phyloP scores from a whole-genome alignment of 2,113 vertebrate species.

The Burhinus oedicnemus region DNA sequence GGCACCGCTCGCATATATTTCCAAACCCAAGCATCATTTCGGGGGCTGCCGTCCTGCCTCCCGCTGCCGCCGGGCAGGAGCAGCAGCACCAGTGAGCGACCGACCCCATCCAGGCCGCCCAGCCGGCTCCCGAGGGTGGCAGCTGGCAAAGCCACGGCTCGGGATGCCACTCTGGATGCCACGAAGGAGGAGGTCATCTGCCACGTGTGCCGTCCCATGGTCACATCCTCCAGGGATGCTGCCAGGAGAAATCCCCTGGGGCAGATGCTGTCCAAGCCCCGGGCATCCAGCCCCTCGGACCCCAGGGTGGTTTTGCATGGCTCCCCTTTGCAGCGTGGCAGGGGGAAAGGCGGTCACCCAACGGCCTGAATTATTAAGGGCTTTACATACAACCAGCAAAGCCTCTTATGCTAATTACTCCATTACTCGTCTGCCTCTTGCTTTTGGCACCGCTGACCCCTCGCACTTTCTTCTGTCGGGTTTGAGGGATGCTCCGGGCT shows the following conservation, averaged over 20 bases:
- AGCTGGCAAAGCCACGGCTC: rapidly evolving
- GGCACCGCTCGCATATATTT: rapidly evolving
- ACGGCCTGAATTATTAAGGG: background rate
- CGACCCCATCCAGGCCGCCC: too few species aligned
- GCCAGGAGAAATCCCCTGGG: background rate
- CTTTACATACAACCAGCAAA: background rate
- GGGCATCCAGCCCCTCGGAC: background rate
- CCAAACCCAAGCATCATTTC: rapidly evolving
- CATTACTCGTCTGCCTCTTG: background rate
- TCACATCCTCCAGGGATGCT: background rate
- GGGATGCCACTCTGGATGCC: rapidly evolving
- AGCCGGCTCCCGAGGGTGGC: rapidly evolving
- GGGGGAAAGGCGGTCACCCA: background rate
- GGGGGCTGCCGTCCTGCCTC: background rate
- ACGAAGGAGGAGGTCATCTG: rapidly evolving
- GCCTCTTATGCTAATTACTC: background rate
- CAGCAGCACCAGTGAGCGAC: background rate
- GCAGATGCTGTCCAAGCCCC: rapidly evolving
- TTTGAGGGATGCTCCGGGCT: too few species aligned
- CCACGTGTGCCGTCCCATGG: rapidly evolving
- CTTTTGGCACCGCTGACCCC: background rate
- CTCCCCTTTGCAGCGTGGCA: background rate
- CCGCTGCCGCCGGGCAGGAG: background rate
- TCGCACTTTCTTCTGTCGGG: background rate
- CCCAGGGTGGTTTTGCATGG: too few species aligned